Conservation (phyloP, 2,888 invertebrate species). For the Eutolmus rufibarbis region DNA sequence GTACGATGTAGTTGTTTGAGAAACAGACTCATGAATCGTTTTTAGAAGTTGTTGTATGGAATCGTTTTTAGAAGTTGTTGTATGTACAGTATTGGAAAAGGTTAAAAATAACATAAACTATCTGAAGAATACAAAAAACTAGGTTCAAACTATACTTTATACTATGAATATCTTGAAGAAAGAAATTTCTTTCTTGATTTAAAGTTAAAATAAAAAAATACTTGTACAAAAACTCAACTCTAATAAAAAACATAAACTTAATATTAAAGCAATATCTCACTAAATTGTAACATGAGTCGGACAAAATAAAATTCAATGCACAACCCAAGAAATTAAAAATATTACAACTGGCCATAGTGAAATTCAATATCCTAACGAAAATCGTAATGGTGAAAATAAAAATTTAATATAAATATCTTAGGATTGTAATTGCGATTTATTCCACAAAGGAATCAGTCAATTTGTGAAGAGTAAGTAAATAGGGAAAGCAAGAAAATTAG, state of each 20-base stretch:
- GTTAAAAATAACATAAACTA: too few species aligned
- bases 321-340: neutral
- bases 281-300: neutral
- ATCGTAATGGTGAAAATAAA: neutral
- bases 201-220: too few species aligned
- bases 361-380: neutral
- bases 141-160: too few species aligned
- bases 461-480: neutral
- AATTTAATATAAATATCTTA: neutral
- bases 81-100: neutral
- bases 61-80: neutral
- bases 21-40: neutral
- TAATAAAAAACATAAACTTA: too few species aligned
- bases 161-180: too few species aligned
- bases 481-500: neutral
- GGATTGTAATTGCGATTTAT: neutral
- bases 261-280: too few species aligned
- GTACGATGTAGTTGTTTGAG: neutral
- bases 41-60: neutral
- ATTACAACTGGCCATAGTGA: neutral
- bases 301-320: neutral
- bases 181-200: too few species aligned
- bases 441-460: neutral
- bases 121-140: too few species aligned
- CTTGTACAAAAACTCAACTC: too few species aligned